Evolutionary conservation across 2,888 invertebrate species (phyloP).

Genomic region (Sminthurides aquaticus): DNA sequence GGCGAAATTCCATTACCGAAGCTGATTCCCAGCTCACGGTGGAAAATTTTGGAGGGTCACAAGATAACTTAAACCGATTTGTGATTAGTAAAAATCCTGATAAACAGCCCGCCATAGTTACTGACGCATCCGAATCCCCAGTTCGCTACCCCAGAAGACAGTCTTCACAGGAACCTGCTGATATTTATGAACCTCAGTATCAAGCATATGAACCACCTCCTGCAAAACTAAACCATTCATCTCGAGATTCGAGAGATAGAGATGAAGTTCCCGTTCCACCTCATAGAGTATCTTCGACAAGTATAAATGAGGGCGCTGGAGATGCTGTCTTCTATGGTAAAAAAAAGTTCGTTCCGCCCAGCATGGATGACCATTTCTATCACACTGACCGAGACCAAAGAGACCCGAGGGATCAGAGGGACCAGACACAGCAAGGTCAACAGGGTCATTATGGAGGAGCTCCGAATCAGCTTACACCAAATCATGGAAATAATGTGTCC

Average conservation of each 20-base stretch:
- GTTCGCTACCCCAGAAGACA: constrained; percentile 36
- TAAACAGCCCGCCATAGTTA: constrained; percentile 55
- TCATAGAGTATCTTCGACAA: not conserved
- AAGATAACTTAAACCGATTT: constrained; percentile 72
- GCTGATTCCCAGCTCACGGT: constrained; percentile 74
- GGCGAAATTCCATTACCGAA: constrained; percentile 74
- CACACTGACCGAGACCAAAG: constrained; percentile 25
- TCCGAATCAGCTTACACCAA: constrained; percentile 5
- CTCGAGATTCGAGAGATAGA: not conserved
- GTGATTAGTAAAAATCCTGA: constrained; percentile 70
- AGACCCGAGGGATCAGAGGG: constrained; percentile 15
- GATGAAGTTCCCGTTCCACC: not conserved
- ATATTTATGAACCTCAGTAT: constrained; percentile 27
- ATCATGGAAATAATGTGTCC: constrained; percentile 3
- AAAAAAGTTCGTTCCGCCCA: constrained; percentile 36
- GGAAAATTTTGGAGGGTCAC: constrained; percentile 87
- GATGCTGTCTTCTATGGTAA: constrained; percentile 38
- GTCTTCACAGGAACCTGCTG: constrained; percentile 38
- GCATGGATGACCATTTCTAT: constrained; percentile 20
- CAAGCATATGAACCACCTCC: not conserved
- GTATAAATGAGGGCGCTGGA: constrained; percentile 18
- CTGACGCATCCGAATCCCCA: constrained; percentile 37
- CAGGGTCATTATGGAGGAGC: no score
- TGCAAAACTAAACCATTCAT: not conserved
- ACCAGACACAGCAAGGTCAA: not conserved